phyloP scores from a whole-genome alignment of 92 coral and sea anemone genomes.

The Porites lobata region DNA sequence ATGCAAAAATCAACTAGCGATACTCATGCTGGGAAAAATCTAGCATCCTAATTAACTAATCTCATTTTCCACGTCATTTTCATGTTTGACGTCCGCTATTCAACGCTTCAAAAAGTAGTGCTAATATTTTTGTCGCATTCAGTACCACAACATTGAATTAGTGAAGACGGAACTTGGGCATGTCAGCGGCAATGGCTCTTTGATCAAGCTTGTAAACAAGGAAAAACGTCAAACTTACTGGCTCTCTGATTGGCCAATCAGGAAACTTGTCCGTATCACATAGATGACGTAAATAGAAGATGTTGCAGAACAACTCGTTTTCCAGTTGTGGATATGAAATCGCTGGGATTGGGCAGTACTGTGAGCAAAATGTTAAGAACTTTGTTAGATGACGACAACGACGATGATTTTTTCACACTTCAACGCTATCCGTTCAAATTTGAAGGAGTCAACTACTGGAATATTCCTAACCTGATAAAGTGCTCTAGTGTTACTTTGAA shows the following conservation, averaged over 20 bases:
- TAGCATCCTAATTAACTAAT: no score
- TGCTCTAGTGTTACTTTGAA: constrained; percentile 98
- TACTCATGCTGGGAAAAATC: no score
- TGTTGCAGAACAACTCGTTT: constrained; percentile 97
- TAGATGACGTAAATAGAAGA: constrained; percentile 94
- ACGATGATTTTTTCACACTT: not conserved
- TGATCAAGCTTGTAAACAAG: not conserved
- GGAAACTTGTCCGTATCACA: constrained; percentile 97
- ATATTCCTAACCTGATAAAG: constrained; percentile 83
- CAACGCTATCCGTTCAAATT: not conserved
- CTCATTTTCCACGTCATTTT: no score
- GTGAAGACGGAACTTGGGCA: not conserved
- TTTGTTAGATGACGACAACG: not conserved
- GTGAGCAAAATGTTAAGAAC: not conserved
- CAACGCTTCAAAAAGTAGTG: no score
- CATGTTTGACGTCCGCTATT: no score
- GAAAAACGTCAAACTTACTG: constrained; percentile 61
- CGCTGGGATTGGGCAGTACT: constrained; percentile 98
- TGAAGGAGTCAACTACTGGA: not conserved
- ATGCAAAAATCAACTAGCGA: no score
- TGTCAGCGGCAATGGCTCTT: not conserved
- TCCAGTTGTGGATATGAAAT: constrained; percentile 93
- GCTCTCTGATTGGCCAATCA: constrained; percentile 98
- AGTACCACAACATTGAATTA: no score
- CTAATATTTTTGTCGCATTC: no score